A percentile compares a stretch with the other conserved stretches of the same genome.
These are phyloP conservation scores for Raphicerus campestris DNA, from an alignment of 2,113 vertebrate species.

Conservation along the genomic window DNA sequence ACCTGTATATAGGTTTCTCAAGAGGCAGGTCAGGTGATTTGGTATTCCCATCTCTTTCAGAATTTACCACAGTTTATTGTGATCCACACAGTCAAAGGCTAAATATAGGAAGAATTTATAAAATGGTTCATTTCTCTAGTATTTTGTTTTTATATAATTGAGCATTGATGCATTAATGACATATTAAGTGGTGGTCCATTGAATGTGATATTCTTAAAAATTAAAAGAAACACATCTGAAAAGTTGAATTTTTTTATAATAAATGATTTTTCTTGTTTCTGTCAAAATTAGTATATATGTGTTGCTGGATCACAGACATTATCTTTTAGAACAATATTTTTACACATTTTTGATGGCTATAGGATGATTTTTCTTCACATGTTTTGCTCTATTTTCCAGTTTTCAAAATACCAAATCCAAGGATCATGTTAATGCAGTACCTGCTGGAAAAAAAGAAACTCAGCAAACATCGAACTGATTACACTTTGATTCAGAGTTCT, in stretches of 20 bases:
- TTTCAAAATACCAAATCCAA: not conserved
- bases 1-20: no score
- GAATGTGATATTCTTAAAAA: not conserved
- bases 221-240: not conserved
- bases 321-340: not conserved
- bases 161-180: not conserved
- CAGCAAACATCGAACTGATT: not conserved
- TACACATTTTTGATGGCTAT: not conserved
- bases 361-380: not conserved
- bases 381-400: not conserved
- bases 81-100: not conserved
- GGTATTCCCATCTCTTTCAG: no score
- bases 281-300: not conserved
- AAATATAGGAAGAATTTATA: constrained; percentile 42
- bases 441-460: not conserved
- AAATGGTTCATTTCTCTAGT: constrained; percentile 34
- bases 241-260: not conserved
- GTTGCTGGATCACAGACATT: not conserved
- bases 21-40: no score
- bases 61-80: no score
- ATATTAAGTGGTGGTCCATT: not conserved
- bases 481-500: not conserved
- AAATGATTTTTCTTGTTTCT: not conserved
- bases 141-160: constrained; percentile 19
- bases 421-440: not conserved